Percentiles rank a stretch among this genome's conserved stretches.
Conservation (phyloP, 2,113 vertebrate species). For the Micronisus gabar region DNA sequence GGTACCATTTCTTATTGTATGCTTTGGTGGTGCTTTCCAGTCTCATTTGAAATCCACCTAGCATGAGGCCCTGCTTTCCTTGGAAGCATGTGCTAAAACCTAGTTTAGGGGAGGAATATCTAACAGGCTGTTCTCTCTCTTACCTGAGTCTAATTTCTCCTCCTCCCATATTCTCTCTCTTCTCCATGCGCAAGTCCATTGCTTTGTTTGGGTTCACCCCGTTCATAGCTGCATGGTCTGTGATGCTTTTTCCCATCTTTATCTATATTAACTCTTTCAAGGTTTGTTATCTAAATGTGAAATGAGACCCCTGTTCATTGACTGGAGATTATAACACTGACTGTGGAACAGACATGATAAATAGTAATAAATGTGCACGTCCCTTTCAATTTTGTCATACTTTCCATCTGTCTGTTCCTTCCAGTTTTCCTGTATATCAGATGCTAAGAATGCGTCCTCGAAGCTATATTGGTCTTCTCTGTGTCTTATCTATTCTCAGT, state of each 20-base stretch:
- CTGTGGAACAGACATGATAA: neutral
- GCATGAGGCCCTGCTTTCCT: neutral
- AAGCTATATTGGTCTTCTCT: neutral
- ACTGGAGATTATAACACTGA: neutral
- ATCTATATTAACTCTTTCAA: neutral
- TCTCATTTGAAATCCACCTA: neutral
- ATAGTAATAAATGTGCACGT: neutral
- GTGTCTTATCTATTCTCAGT: neutral
- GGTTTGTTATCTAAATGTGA: neutral
- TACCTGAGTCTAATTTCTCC: neutral
- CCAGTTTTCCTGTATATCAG: neutral
- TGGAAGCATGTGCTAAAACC: neutral
- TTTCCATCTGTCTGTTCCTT: neutral
- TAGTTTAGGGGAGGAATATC: neutral
- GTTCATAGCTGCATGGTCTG: neutral
- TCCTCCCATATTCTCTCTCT: neutral
- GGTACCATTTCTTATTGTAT: neutral
- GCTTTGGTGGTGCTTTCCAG: neutral
- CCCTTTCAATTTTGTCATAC: neutral
- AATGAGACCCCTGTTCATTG: neutral
- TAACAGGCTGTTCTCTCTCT: neutral
- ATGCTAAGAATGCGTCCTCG: neutral
- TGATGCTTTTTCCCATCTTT: neutral
- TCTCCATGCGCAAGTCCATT: neutral
- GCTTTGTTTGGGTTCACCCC: neutral